Evolutionary conservation across 2,113 vertebrate species (phyloP).

Genomic region (Chlamydotis undulata): DNA sequence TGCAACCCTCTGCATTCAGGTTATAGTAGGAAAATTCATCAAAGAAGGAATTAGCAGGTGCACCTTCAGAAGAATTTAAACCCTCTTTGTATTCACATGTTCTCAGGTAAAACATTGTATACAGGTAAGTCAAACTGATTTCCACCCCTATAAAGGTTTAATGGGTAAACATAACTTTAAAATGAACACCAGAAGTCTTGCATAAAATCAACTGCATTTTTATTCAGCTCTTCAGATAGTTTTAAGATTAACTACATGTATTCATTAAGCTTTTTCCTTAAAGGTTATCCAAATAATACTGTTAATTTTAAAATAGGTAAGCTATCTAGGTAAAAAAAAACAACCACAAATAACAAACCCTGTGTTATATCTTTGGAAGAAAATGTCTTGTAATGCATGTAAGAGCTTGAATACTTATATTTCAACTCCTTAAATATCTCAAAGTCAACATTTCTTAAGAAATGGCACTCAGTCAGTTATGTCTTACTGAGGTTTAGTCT

Average conservation of each 20-base stretch:
- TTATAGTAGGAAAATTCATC: not conserved
- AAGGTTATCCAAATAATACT: not conserved
- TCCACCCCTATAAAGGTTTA: not conserved
- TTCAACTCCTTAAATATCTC: not conserved
- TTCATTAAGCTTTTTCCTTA: not conserved
- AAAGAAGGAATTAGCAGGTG: not conserved
- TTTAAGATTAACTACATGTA: not conserved
- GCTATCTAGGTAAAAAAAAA: not conserved
- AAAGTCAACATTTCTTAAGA: not conserved
- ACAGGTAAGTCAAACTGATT: not conserved
- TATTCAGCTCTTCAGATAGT: constrained; percentile 23
- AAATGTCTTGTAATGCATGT: not conserved
- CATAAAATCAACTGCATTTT: not conserved
- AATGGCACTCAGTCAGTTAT: not conserved
- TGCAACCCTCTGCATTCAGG: not conserved
- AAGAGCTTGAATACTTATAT: not conserved
- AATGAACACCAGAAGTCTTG: not conserved
- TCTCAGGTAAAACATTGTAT: not conserved
- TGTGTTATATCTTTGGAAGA: not conserved
- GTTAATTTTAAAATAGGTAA: not conserved
- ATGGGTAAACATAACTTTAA: not conserved
- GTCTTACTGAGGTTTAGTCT: not conserved
- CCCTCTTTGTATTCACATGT: not conserved
- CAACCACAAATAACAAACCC: not conserved
- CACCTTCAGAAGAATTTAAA: not conserved